phyloP scores from a whole-genome alignment of 2,797 vertebrate species.

The Calcarius lapponicus region DNA sequence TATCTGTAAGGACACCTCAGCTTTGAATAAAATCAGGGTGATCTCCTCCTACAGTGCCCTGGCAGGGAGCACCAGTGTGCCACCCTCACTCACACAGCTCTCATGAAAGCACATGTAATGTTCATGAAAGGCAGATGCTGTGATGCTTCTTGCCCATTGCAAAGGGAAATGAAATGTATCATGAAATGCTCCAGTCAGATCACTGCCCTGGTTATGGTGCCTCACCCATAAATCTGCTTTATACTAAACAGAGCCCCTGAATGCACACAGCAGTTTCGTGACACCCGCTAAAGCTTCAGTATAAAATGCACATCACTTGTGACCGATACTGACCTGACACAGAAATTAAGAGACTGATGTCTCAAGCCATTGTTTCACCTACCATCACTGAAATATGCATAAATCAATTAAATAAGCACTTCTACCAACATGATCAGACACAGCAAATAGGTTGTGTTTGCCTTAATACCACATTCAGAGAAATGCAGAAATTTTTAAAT shows the following conservation, averaged over 20 bases:
- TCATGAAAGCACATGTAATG: neutral
- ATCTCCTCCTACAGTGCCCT: neutral
- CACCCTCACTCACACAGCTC: neutral
- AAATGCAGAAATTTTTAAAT: neutral
- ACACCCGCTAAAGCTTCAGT: neutral
- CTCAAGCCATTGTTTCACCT: neutral
- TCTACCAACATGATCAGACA: neutral
- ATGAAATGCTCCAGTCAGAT: neutral
- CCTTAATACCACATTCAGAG: constrained; percentile 7
- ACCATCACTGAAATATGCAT: neutral
- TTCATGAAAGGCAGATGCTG: neutral
- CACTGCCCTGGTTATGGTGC: neutral
- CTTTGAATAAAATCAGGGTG: constrained; percentile 24
- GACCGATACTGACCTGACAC: neutral
- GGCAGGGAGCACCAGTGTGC: neutral
- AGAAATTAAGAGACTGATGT: neutral
- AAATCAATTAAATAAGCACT: neutral
- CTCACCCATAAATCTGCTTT: neutral
- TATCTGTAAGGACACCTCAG: constrained; percentile 45
- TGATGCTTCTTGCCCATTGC: neutral
- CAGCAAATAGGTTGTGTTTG: neutral
- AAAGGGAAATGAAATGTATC: neutral
- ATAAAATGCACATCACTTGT: neutral
- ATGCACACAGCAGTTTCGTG: neutral
- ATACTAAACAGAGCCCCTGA: neutral